Percentiles rank a stretch among this genome's conserved stretches.
Evolutionary conservation across 2,113 vertebrate species (phyloP).

Genomic region (Oryzias celebensis): DNA sequence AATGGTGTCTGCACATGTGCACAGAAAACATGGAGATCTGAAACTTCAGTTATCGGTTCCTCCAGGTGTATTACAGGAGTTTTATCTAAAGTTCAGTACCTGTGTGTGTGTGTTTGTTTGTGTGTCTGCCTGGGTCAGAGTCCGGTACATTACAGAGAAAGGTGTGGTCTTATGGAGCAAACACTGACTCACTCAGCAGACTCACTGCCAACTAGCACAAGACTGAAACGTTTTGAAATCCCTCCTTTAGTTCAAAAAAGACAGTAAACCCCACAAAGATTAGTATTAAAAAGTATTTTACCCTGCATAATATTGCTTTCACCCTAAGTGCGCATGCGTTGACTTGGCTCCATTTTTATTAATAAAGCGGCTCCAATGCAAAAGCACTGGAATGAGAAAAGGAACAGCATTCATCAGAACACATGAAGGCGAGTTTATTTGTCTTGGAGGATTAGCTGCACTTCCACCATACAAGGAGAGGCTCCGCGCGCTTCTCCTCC

Average conservation of each 20-base stretch:
- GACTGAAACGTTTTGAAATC: background rate
- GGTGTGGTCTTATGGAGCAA: slow-evolving; percentile 46
- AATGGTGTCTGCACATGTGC: background rate
- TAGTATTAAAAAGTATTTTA: too few species aligned
- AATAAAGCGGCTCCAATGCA: too few species aligned
- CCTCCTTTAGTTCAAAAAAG: too few species aligned
- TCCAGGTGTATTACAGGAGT: slow-evolving; percentile 7
- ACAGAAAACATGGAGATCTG: background rate
- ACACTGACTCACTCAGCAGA: slow-evolving; percentile 30
- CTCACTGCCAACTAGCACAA: slow-evolving; percentile 1
- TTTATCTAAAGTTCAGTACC: background rate
- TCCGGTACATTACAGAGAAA: slow-evolving; percentile 43
- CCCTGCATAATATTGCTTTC: too few species aligned
- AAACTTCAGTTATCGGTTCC: background rate
- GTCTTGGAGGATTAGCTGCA: background rate
- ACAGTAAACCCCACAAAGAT: too few species aligned
- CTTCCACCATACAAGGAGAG: slow-evolving; percentile 45
- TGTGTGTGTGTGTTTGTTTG: slow-evolving; percentile 8
- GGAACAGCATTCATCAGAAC: background rate
- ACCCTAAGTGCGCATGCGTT: too few species aligned
- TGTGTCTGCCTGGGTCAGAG: slow-evolving; percentile 55
- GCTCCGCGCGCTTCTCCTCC: slow-evolving; percentile 1
- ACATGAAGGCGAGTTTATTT: background rate
- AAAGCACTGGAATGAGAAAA: too few species aligned
- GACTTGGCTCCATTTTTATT: too few species aligned